Conservation (phyloP, 2,888 invertebrate genomes). For the Ganaspis brasiliensis region DNA sequence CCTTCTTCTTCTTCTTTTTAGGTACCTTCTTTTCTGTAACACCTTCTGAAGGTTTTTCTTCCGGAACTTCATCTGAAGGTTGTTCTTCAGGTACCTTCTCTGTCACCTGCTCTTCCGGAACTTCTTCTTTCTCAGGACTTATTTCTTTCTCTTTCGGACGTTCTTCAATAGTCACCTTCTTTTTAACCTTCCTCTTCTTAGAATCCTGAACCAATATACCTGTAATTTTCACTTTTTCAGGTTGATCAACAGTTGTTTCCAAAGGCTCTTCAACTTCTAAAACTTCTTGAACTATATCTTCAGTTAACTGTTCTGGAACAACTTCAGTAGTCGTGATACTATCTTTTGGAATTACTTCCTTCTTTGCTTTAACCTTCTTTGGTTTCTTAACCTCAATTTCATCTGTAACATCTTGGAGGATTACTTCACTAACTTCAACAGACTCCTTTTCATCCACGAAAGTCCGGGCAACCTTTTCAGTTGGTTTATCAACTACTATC, state of each 20-base stretch:
- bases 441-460: constrained; percentile 8
- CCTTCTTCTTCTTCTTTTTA: constrained; percentile 65
- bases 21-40: constrained; percentile 45
- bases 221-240: constrained; percentile 62
- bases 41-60: constrained; percentile 45
- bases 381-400: constrained; percentile 13
- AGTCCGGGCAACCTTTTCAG: constrained; percentile 61
- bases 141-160: constrained; percentile 49
- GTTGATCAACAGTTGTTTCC: constrained; percentile 54
- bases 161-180: constrained; percentile 69
- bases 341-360: constrained; percentile 57
- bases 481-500: not conserved
- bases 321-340: constrained; percentile 60
- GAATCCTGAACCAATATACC: constrained; percentile 57
- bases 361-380: constrained; percentile 7
- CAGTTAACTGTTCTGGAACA: constrained; percentile 42
- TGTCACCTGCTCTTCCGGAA: constrained; percentile 54
- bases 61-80: constrained; percentile 57
- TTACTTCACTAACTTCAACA: not conserved
- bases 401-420: constrained; percentile 32
- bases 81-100: constrained; percentile 60
- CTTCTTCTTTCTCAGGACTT: constrained; percentile 16
- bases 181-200: constrained; percentile 60
- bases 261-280: constrained; percentile 45
- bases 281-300: constrained; percentile 52